Percentiles rank a stretch among this genome's conserved stretches.
These are phyloP conservation scores for Anneissia japonica DNA, from an alignment of 35 echinoderm and acorn worm species.

Conservation along the genomic window DNA sequence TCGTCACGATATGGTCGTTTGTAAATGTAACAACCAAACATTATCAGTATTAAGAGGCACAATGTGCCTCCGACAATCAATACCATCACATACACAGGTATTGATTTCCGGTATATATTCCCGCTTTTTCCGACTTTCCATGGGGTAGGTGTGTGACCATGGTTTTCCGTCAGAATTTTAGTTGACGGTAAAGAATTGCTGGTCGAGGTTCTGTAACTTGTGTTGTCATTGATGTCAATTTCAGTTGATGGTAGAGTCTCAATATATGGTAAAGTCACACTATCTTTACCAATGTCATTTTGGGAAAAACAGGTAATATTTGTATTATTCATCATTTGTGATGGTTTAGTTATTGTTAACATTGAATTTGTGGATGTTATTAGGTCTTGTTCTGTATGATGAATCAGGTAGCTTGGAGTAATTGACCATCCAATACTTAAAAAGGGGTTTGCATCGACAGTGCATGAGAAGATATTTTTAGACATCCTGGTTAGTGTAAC, in stretches of 20 bases:
- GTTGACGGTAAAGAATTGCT: neutral
- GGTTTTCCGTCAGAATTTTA: neutral
- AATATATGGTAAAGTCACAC: neutral
- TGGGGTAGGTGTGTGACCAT: neutral
- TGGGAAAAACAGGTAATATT: neutral
- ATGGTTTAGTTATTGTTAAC: neutral
- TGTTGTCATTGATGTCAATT: neutral
- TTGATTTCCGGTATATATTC: neutral
- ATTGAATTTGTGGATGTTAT: neutral
- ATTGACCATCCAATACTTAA: neutral
- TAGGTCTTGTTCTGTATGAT: neutral
- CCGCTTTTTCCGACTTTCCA: neutral
- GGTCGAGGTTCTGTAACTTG: neutral
- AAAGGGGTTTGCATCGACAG: neutral
- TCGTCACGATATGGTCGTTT: neutral
- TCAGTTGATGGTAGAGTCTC: neutral
- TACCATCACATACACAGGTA: neutral
- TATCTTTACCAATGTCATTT: neutral
- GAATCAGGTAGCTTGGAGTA: neutral
- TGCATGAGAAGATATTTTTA: neutral
- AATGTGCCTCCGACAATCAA: neutral
- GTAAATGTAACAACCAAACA: neutral
- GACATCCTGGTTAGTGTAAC: neutral
- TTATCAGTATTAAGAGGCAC: neutral
- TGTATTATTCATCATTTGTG: neutral